These are phyloP conservation scores for Poeciliopsis retropinna DNA, from an alignment of 2,113 vertebrate species.

Conservation along the genomic window DNA sequence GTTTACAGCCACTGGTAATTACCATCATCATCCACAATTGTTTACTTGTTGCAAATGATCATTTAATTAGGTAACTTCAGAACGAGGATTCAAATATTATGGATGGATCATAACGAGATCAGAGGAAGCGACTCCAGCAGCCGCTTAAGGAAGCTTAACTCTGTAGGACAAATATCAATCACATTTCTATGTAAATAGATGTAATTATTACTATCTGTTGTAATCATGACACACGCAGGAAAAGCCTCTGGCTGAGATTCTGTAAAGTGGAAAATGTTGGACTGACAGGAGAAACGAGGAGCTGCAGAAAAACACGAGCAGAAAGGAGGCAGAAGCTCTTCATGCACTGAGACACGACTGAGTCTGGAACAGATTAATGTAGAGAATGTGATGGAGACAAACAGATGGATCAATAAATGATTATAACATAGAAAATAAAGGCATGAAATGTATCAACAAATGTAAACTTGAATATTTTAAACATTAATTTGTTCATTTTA, in stretches of 20 bases:
- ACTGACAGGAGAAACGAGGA: slow-evolving; percentile 38
- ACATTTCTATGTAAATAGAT: slow-evolving; percentile 70
- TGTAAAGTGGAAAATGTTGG: slow-evolving; percentile 43
- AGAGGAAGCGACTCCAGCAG: slow-evolving; percentile 18
- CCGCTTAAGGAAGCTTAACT: slow-evolving; percentile 51
- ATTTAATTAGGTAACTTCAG: slow-evolving; percentile 68
- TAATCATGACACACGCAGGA: slow-evolving; percentile 40
- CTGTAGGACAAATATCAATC: slow-evolving; percentile 58
- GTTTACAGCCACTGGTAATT: slow-evolving; percentile 65
- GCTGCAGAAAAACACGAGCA: slow-evolving; percentile 28
- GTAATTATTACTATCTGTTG: slow-evolving; percentile 60
- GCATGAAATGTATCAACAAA: neutral
- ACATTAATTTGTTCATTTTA: no score
- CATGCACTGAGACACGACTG: no score
- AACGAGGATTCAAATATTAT: slow-evolving; percentile 65
- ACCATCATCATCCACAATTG: slow-evolving; percentile 55
- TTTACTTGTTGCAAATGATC: slow-evolving; percentile 59
- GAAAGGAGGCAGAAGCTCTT: no score
- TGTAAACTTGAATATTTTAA: neutral
- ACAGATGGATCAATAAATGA: neutral
- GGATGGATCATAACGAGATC: slow-evolving; percentile 48
- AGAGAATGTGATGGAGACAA: no score
- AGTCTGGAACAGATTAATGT: no score
- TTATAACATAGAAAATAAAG: neutral
- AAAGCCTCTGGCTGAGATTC: slow-evolving; percentile 26